Base-by-base conservation (phyloP, 1,140 invertebrate species). In the Tetramorium simillimum region DNA sequence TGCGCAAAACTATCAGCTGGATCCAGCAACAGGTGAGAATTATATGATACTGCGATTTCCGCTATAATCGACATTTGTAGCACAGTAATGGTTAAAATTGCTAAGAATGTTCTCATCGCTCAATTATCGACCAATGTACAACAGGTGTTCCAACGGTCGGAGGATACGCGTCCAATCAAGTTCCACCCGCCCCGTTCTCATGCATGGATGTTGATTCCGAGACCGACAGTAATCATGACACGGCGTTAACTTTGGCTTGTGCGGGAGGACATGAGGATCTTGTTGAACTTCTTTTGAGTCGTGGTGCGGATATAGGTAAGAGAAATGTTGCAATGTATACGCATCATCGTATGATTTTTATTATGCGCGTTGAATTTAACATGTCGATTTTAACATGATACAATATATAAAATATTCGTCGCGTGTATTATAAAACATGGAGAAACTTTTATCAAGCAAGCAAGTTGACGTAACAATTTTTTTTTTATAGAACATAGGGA, bases 181-280 rank as follows among this genome's bases (percentile, higher is more conserved):
- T 95, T 40, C 92, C 94, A 49, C 93, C 95, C 60, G 94, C 95
- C 86, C 95, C 96, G 73, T 96, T 96, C 92, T 96, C 96, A 62
- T 97, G 97, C 85, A 98, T 98, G 95, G 98, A 99, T 94, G 97
- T 99, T 65, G 98, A 99, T 95, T 98, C 98, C 14, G 98, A 99
- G 95, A 99, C 99, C 0, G 99, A 99, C 93, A 99, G 98, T 81
- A 99, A 99, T 96, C 99, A 99, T 95, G 99, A 99, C 94, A 99
- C 99, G 33, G 99, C 99, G 49, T 96, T 99, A 40, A 99, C 99
- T 7, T 96, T 99, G 73, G 99, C 99, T 16, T 99, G 99, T 96
- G 98, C 99, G 86, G 99, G 99, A 80, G 99, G 99, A 0, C 99
- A 99, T 94, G 98, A 99, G 92, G 99, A 99, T 92, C 96, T 99